Conservation (phyloP, 2,888 invertebrate species). For the Trachelus tabidus region DNA sequence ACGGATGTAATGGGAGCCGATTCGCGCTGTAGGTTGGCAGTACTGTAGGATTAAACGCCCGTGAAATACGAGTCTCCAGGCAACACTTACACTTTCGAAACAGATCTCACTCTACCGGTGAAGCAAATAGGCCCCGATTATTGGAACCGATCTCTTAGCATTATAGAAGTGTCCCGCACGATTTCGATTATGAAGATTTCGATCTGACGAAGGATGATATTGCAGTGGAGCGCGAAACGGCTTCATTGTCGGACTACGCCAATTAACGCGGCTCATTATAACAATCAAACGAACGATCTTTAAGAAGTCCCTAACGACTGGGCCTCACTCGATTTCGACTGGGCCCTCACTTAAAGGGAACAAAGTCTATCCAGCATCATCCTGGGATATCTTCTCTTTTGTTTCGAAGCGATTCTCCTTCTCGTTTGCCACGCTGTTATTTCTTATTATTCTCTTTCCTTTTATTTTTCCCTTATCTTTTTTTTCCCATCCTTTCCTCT, state of each 20-base stretch:
- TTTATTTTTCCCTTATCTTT: background rate
- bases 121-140: background rate
- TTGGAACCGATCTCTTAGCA: background rate
- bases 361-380: background rate
- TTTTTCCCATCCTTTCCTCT: conserved; percentile 29
- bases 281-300: conserved; percentile 48
- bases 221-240: conserved; percentile 27
- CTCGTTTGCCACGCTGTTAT: background rate
- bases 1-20: background rate
- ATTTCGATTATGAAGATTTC: background rate
- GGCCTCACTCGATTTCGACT: conserved; percentile 35
- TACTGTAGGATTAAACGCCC: background rate
- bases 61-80: background rate
- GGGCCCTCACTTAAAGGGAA: conserved; percentile 13
- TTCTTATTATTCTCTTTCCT: background rate
- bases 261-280: conserved; percentile 58
- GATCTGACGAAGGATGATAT: background rate
- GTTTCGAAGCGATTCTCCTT: conserved; percentile 13
- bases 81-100: background rate
- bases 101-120: background rate
- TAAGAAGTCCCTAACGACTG: conserved; percentile 23
- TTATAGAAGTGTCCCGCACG: background rate
- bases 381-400: conserved; percentile 7
- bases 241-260: conserved; percentile 38
- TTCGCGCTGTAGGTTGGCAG: background rate